Evolutionary conservation across 2,888 invertebrate species (phyloP), one percentile per base, ranked within the genome.

Genomic region (Tenthredo scrophulariae): DNA sequence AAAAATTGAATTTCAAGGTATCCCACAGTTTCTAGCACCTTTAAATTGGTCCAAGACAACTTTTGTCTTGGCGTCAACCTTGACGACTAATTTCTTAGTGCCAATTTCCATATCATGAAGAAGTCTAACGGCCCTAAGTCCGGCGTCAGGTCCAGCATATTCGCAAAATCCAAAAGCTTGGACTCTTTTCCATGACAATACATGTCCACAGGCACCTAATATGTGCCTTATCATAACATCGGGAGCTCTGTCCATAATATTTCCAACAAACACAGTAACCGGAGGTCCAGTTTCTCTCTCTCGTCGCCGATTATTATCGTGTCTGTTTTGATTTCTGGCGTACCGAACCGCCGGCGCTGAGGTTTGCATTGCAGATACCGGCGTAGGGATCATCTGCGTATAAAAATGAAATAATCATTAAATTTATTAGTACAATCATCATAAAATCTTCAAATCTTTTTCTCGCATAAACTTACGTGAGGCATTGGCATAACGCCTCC

Each of bases 81-180:
- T 98, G 43, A 99, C 99, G 86, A 99, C 97, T 89, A 99, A 95
- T 91, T 97, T 97, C 94, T 98, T 98, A 89, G 98, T 99, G 85
- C 98, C 98, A 83, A 99, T 96, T 93, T 97, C 96, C 93, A 98
- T 96, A 90, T 98, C 98, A 94, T 99, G 98, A 46, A 99, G 95
- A 88, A 99, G 94, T 72, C 98, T 94, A 87, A 99, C 98, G 88
- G 99, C 98, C 88, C 99, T 95, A 89, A 99, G 95, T 65, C 99
- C 99, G 29, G 99, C 97, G 94, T 99, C 98, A 26, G 99, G 99
- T 85, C 97, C 97, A 88, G 97, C 98, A 94, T 98, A 98, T 94
- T 99, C 99, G 94, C 99, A 98, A 94, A 99, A 99, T 13, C 99
- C 99, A 94, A 99, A 99, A 1, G 98, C 98, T 93, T 98, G 98